These are phyloP conservation scores for Synanthedon formicaeformis DNA, from an alignment of 2,888 invertebrate species.

Conservation along the genomic window DNA sequence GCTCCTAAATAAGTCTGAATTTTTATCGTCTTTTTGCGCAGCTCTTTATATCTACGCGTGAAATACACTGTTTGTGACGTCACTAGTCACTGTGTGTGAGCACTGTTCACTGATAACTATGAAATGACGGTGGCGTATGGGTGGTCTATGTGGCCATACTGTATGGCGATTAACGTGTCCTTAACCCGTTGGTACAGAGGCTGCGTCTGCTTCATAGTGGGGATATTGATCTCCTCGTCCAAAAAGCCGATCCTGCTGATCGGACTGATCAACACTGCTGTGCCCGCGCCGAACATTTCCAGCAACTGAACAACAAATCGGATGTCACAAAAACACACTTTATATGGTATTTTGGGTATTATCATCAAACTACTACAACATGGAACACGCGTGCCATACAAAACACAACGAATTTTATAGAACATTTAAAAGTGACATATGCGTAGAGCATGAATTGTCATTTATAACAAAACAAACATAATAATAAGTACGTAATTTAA, in stretches of 20 bases:
- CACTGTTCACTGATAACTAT: conserved; percentile 23
- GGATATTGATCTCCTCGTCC: conserved; percentile 75
- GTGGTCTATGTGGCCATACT: conserved; percentile 87
- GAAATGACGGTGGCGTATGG: conserved; percentile 77
- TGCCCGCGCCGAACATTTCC: conserved; percentile 98
- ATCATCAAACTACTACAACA: too few relatives aligned
- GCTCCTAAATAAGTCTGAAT: background rate
- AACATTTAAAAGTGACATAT: too few relatives aligned
- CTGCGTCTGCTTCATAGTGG: conserved; percentile 78
- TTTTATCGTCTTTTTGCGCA: background rate
- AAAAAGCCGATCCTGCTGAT: conserved; percentile 87
- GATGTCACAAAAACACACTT: background rate
- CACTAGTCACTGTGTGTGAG: background rate
- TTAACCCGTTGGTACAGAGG: conserved; percentile 81
- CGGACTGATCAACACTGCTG: conserved; percentile 95
- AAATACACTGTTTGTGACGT: background rate
- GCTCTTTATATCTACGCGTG: background rate
- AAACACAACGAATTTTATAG: too few relatives aligned
- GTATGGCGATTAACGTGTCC: conserved; percentile 86
- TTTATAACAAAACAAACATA: too few relatives aligned
- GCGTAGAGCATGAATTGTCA: too few relatives aligned
- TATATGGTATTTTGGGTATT: too few relatives aligned
- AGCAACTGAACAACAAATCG: conserved; percentile 75
- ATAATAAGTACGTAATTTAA: too few relatives aligned
- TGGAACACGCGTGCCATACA: too few relatives aligned